phyloP scores from a whole-genome alignment of 2,888 invertebrate genomes.

The Habrosyne pyritoides region DNA sequence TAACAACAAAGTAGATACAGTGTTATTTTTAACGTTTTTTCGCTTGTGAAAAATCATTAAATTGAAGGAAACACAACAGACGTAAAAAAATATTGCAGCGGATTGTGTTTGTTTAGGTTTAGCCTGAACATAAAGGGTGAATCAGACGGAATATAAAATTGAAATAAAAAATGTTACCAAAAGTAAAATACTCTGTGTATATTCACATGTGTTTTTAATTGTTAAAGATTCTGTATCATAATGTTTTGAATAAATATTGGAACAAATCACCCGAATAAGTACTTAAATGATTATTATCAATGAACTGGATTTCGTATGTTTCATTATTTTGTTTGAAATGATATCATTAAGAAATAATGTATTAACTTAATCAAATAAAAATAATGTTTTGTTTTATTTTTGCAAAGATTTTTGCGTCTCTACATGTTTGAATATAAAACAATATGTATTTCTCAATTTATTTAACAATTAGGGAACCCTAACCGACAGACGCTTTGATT shows the following conservation, averaged over 20 bases:
- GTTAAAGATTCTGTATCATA: background rate
- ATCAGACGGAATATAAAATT: slow-evolving; percentile 39
- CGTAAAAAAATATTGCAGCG: slow-evolving; percentile 26
- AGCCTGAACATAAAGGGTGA: slow-evolving; percentile 50
- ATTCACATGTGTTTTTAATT: background rate
- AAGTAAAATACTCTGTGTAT: slow-evolving; percentile 2
- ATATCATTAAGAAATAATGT: no score
- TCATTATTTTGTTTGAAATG: no score
- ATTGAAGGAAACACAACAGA: slow-evolving; percentile 16
- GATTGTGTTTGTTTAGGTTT: slow-evolving; percentile 54
- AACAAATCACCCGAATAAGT: no score
- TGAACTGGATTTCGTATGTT: no score
- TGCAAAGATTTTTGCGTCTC: no score
- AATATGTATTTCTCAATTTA: slow-evolving; percentile 19
- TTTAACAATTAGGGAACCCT: slow-evolving; percentile 34
- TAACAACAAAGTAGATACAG: background rate
- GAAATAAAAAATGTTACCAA: slow-evolving; percentile 25
- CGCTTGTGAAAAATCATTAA: background rate
- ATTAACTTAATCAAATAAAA: no score
- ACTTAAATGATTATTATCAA: no score
- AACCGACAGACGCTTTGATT: slow-evolving; percentile 51
- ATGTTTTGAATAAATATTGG: no score
- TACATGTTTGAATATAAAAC: background rate
- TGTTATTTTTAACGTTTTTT: background rate
- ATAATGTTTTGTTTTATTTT: background rate